Percentiles rank a stretch among this genome's conserved stretches.
Conservation (phyloP, 2,888 invertebrate genomes). For the Nemoura dubitans region DNA sequence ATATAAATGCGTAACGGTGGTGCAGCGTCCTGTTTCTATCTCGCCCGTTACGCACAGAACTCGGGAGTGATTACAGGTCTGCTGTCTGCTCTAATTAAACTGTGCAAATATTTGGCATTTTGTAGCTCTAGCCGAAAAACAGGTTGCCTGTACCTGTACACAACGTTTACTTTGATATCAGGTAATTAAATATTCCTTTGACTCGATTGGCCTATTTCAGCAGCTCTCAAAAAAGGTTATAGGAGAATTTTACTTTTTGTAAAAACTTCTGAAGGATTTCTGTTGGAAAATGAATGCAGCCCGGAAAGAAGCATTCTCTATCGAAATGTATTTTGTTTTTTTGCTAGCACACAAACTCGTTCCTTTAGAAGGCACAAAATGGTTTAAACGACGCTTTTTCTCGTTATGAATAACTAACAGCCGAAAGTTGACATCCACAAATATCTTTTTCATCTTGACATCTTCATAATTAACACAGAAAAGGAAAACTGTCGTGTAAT, state of each 20-base stretch:
- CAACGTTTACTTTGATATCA: background rate
- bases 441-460: background rate
- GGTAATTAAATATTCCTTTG: conserved; percentile 7
- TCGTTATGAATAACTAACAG: background rate
- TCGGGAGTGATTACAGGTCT: background rate
- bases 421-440: background rate
- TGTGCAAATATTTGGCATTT: background rate
- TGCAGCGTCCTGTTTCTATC: background rate
- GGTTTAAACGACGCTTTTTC: background rate
- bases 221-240: background rate
- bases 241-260: background rate
- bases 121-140: background rate
- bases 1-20: background rate
- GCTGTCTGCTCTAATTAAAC: background rate
- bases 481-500: background rate
- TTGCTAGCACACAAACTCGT: background rate
- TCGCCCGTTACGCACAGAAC: background rate
- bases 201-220: background rate
- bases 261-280: background rate
- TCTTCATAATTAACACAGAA: background rate
- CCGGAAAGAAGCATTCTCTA: background rate
- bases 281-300: background rate
- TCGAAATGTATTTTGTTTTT: background rate
- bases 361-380: background rate
- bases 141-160: background rate